Percentiles rank a stretch among this genome's conserved stretches.
Conservation (phyloP, 2,113 vertebrate genomes). For the Entomyzon cyanotis region DNA sequence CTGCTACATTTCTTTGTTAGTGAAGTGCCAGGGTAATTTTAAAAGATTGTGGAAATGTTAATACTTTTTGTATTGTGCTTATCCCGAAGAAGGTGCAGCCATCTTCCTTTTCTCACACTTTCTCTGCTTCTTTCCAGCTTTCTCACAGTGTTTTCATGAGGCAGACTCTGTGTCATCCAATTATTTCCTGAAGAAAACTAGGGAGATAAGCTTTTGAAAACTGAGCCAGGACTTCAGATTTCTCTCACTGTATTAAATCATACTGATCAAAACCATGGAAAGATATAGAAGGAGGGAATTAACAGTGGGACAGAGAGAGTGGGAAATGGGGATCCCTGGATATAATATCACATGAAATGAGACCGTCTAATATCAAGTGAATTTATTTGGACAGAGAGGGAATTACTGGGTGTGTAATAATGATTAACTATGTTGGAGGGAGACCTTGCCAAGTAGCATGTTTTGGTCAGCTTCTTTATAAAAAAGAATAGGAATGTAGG, state of each 20-base stretch:
- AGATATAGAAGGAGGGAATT: slow-evolving; percentile 21
- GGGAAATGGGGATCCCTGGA: slow-evolving; percentile 19
- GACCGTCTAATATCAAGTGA: not conserved
- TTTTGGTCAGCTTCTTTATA: slow-evolving; percentile 54
- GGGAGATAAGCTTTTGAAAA: slow-evolving; percentile 47
- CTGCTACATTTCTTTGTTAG: not conserved
- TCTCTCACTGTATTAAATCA: slow-evolving; percentile 47
- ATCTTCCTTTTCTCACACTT: slow-evolving; percentile 13
- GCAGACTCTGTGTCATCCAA: slow-evolving; percentile 51
- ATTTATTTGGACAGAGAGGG: slow-evolving; percentile 46
- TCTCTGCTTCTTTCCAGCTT: slow-evolving; percentile 6
- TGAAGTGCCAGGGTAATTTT: not conserved
- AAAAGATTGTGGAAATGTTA: not conserved
- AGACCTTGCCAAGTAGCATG: slow-evolving; percentile 41
- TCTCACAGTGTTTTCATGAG: slow-evolving; percentile 31
- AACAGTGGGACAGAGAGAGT: not conserved
- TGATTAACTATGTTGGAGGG: slow-evolving; percentile 65
- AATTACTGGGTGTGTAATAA: slow-evolving; percentile 66
- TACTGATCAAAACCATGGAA: not conserved
- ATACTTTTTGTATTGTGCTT: not conserved
- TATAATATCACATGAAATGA: not conserved
- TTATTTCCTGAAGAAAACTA: slow-evolving; percentile 54
- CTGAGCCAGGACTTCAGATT: slow-evolving; percentile 9
- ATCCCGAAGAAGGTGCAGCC: not conserved
- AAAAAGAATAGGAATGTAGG: slow-evolving; percentile 52